Evolutionary conservation across 2,888 invertebrate species (phyloP).

Genomic region (Hofmannophila pseudospretella): DNA sequence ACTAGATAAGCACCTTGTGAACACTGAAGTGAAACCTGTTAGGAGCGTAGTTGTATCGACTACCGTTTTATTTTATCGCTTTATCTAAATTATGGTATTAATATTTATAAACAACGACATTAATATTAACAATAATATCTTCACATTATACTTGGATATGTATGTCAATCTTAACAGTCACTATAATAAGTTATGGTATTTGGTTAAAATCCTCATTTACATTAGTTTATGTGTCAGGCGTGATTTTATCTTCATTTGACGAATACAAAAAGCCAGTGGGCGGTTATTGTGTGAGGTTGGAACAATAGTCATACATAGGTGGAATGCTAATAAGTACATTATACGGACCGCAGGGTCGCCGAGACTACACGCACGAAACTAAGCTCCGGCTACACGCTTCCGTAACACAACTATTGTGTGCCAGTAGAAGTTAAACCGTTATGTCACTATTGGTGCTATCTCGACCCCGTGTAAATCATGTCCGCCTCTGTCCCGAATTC

Average conservation of each 20-base stretch:
- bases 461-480: conserved; percentile 12
- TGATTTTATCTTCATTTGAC: conserved; percentile 47
- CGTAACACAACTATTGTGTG: conserved; percentile 11
- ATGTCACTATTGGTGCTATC: conserved; percentile 11
- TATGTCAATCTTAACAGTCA: not conserved
- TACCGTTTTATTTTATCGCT: conserved; percentile 1
- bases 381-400: conserved; percentile 19
- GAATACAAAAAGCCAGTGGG: conserved; percentile 50
- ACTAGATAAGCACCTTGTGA: conserved; percentile 2
- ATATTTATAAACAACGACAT: not conserved
- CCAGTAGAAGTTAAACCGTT: conserved; percentile 12
- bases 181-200: not conserved
- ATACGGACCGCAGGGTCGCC: conserved; percentile 25
- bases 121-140: not conserved
- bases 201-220: conserved; percentile 40
- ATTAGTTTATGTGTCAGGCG: conserved; percentile 44
- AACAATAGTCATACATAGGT: conserved; percentile 52
- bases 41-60: not conserved
- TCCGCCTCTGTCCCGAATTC: conserved; percentile 4
- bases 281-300: conserved; percentile 57
- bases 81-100: too few species aligned
- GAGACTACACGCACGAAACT: conserved; percentile 16
- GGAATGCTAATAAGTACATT: conserved; percentile 54
- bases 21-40: conserved; percentile 2
- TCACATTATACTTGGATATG: not conserved